These are phyloP conservation scores for Leguminivora glycinivorella DNA, from an alignment of 1,140 invertebrate genomes.

Conservation along the genomic window DNA sequence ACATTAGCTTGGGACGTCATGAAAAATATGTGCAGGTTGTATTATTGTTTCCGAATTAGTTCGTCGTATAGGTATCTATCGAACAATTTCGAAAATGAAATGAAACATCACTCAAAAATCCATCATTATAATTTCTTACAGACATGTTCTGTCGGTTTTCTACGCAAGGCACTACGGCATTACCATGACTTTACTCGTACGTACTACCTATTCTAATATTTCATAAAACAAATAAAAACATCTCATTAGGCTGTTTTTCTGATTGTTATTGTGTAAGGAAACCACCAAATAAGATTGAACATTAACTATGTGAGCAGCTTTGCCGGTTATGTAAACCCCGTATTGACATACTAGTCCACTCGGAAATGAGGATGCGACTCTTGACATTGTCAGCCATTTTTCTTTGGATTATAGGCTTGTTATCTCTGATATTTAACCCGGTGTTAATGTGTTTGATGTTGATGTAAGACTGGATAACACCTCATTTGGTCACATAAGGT, in stretches of 20 bases:
- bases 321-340: slow-evolving; percentile 39
- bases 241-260: neutral
- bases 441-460: slow-evolving; percentile 15
- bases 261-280: neutral
- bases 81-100: too few relatives aligned
- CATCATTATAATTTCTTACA: too few relatives aligned
- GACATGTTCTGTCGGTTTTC: too few relatives aligned
- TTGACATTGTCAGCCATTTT: slow-evolving; percentile 53
- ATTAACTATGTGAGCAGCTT: neutral
- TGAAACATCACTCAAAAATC: too few relatives aligned
- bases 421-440: slow-evolving; percentile 15
- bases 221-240: neutral
- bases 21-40: too few relatives aligned
- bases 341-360: slow-evolving; percentile 42
- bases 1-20: too few relatives aligned
- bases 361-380: slow-evolving; percentile 48
- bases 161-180: too few relatives aligned
- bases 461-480: neutral
- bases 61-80: too few relatives aligned
- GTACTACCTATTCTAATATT: neutral
- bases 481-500: too few relatives aligned
- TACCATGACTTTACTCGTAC: too few relatives aligned
- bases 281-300: neutral
- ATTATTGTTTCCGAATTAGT: too few relatives aligned
- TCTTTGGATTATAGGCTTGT: slow-evolving; percentile 46